Evolutionary conservation across 2,113 vertebrate species (phyloP), one percentile per base, ranked within the genome.

Genomic region (Callionymus lyra): DNA sequence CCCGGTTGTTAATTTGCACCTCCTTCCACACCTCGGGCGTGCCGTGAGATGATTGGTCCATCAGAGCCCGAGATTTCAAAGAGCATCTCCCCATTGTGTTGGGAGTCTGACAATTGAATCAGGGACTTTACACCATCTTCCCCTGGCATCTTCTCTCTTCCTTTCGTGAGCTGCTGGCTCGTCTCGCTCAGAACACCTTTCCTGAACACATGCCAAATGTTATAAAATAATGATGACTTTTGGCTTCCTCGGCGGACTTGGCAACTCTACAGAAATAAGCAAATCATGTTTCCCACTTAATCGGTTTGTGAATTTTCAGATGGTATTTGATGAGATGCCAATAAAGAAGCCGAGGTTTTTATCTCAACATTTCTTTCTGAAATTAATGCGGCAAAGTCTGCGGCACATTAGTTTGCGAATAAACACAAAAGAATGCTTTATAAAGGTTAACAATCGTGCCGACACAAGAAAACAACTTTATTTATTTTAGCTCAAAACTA

Each of bases 21-120:
- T 53, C 10, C 1, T 49, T 67, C 71, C 68, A 66, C 77, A 82
- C 70, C 70, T 73, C 39, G 59, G 55, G 60, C 58, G 21, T 68
- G 69, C 58, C 43, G 63, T 67, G 68, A 63, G 47, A 47, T 40
- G 43, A 27, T 27, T 27, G 21, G 21, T 60, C 16, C 15, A 68
- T 66, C 63, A 62, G 59, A 49, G 55, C 37, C 3, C 10, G 52
- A 9, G 9, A 76, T 74, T 18, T 17, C 48, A 65, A 55, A 50
- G 56, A 61, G 37, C 56, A 32, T 53, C 27, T 27, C 13, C 46
- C 42, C 64, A 45, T 56, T 59, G 54, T 47, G 34, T 59, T n/a
- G 65, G 56, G 44, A 62, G 57, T 47, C 58, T 48, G 50, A 45
- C 27, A 13, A 65, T 63, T 54, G 55, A 47, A 55, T 61, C 27